Percentiles rank a stretch among this genome's conserved stretches.
phyloP scores from a whole-genome alignment of 1,140 invertebrate genomes.

The Limonius californicus region DNA sequence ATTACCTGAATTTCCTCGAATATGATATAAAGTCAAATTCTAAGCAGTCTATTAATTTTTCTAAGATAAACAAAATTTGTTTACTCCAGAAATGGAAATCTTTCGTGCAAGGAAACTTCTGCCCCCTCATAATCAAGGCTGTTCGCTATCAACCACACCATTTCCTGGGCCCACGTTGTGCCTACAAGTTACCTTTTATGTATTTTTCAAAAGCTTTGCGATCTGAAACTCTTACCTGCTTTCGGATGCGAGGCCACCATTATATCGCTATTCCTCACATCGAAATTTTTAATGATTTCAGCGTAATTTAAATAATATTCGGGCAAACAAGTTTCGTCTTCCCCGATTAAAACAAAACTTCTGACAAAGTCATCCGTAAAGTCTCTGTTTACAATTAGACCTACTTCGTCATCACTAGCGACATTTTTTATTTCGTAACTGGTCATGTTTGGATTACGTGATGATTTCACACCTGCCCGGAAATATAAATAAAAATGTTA shows the following conservation, averaged over 20 bases:
- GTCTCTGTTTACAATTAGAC: background rate
- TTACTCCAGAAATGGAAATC: constrained; percentile 71
- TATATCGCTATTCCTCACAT: constrained; percentile 65
- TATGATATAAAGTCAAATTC: too few species aligned
- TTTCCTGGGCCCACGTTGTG: constrained; percentile 62
- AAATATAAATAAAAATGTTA: too few species aligned
- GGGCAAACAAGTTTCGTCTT: background rate
- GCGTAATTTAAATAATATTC: background rate
- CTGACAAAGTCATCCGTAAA: background rate
- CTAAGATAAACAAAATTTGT: too few species aligned
- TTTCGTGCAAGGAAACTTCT: constrained; percentile 51
- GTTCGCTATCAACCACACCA: constrained; percentile 56
- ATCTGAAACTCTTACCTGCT: constrained; percentile 56
- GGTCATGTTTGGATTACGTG: background rate
- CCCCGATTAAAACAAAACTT: background rate
- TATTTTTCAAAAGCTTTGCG: too few species aligned
- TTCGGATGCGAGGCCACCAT: constrained; percentile 80
- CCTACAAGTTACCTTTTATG: too few species aligned
- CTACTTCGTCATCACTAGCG: background rate
- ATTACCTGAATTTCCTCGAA: too few species aligned
- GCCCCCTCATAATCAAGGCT: constrained; percentile 54
- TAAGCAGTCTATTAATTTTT: too few species aligned
- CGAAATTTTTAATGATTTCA: constrained; percentile 14
- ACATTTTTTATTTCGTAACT: background rate
- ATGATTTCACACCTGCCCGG: too few species aligned